These are phyloP conservation scores for Drosophila malerkotliana DNA, from an alignment of 1,140 invertebrate genomes.

Conservation along the genomic window DNA sequence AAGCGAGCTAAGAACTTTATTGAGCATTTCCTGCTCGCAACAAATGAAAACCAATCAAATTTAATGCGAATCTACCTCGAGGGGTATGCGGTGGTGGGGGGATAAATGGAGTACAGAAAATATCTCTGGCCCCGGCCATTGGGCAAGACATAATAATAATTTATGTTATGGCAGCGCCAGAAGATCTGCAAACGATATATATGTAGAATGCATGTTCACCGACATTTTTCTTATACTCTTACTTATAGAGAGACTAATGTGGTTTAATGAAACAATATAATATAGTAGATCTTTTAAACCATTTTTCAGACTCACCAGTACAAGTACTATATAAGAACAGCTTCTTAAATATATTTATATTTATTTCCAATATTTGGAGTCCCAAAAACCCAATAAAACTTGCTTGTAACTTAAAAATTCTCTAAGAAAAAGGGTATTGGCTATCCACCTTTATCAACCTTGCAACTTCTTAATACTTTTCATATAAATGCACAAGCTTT, in stretches of 20 bases:
- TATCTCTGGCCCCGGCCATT: constrained; percentile 45
- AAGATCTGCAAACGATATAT: constrained; percentile 77
- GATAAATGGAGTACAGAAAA: constrained; percentile 30
- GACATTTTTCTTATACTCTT: constrained; percentile 20
- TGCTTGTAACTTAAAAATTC: no score
- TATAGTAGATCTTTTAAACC: background rate
- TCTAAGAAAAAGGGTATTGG: constrained; percentile 17
- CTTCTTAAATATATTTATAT: no score
- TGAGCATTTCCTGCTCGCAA: constrained; percentile 51
- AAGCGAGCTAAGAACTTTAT: constrained; percentile 54
- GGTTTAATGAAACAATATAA: background rate
- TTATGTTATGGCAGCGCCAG: constrained; percentile 67
- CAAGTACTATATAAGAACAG: no score
- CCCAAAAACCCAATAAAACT: no score
- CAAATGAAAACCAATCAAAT: constrained; percentile 69
- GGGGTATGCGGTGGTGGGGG: background rate
- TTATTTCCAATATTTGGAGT: no score
- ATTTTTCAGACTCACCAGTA: no score
- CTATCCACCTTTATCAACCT: constrained; percentile 5
- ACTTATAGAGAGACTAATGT: background rate
- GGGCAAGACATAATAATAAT: constrained; percentile 70
- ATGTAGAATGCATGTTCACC: constrained; percentile 22
- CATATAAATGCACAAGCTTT: constrained; percentile 72
- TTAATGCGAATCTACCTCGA: constrained; percentile 36
- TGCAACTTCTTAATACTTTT: constrained; percentile 29